phyloP scores from a whole-genome alignment of 2,888 invertebrate species.

The Trichogramma dendrolimi region DNA sequence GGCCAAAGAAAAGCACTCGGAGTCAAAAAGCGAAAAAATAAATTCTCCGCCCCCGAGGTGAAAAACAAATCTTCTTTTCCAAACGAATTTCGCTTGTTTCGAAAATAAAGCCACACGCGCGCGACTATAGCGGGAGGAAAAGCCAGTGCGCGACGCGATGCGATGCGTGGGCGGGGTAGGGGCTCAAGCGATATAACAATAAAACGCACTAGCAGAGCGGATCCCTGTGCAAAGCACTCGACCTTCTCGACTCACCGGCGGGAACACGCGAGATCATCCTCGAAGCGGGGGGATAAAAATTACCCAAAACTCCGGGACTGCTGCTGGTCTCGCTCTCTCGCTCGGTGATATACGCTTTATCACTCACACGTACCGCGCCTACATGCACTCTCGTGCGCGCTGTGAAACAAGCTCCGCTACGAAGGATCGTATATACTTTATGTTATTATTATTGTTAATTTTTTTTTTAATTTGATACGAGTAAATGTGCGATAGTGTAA shows the following conservation, averaged over 20 bases:
- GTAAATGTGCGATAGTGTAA: constrained; percentile 1
- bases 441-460: not conserved
- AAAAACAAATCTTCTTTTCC: constrained; percentile 10
- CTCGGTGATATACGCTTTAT: no score
- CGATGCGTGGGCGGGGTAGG: not conserved
- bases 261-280: constrained; percentile 20
- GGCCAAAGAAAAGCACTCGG: not conserved
- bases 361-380: no score
- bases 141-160: no score
- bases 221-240: constrained; percentile 18
- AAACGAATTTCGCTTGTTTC: constrained; percentile 1
- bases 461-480: not conserved
- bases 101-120: no score
- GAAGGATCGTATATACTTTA: not conserved
- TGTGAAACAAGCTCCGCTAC: not conserved
- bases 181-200: constrained; percentile 24
- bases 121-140: no score
- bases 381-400: not conserved
- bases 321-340: not conserved
- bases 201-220: constrained; percentile 23
- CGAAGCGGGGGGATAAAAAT: constrained; percentile 13
- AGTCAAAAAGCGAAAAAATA: not conserved
- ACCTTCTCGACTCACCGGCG: constrained; percentile 19
- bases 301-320: constrained; percentile 17
- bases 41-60: no score